Evolutionary conservation across 37 sponge, comb jelly and placozoan genomes (phyloP).

Genomic region (Crambe crambe): DNA sequence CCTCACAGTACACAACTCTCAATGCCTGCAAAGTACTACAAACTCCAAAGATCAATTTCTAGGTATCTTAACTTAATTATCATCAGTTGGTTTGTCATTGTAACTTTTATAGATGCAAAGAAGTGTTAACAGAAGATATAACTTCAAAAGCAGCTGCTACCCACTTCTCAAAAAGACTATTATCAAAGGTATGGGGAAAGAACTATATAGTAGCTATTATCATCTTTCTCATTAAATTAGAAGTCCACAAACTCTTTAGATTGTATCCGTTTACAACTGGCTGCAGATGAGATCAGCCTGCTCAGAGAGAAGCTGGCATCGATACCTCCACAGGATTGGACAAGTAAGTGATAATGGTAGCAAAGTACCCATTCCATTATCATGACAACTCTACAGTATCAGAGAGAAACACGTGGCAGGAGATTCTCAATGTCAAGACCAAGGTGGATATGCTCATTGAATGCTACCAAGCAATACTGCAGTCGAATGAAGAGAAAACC

Average conservation of each 20-base stretch:
- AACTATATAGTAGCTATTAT: too few relatives aligned
- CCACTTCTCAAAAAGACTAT: constrained; percentile 14
- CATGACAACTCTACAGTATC: neutral
- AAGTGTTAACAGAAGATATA: neutral
- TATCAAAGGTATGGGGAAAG: neutral
- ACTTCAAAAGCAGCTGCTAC: neutral
- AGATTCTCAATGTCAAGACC: constrained; percentile 5
- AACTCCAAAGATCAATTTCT: constrained; percentile 2
- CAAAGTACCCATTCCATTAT: neutral
- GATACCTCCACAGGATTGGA: constrained; percentile 4
- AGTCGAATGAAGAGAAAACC: neutral
- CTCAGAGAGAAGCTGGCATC: neutral
- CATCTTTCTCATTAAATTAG: neutral
- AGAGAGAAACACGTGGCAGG: constrained; percentile 34
- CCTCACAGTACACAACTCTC: constrained; percentile 10
- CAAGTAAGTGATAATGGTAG: neutral
- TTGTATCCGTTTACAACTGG: constrained; percentile 16
- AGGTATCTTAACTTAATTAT: constrained; percentile 10
- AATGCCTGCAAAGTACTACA: constrained; percentile 44
- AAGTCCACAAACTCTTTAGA: neutral
- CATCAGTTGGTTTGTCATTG: too few relatives aligned
- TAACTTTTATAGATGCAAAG: neutral
- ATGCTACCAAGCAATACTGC: neutral
- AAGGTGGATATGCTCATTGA: constrained; percentile 10
- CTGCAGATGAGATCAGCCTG: constrained; percentile 6